A percentile compares a stretch with the other conserved stretches of the same genome.
These are phyloP conservation scores for rat (Rattus norvegicus) DNA, from an alignment of 2,113 vertebrate species.

Conservation along the genomic window DNA sequence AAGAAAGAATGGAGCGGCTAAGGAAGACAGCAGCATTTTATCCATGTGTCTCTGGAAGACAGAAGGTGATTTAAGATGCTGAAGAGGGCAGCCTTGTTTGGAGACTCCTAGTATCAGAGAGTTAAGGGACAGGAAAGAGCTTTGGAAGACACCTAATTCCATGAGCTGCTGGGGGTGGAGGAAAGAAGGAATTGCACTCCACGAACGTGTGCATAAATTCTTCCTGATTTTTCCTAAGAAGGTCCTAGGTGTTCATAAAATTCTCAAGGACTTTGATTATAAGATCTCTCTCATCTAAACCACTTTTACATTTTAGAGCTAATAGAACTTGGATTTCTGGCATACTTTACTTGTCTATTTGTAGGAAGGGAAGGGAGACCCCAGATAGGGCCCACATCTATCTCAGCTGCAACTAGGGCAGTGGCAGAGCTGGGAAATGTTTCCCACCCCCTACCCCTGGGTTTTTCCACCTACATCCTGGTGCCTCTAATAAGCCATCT, in stretches of 20 bases:
- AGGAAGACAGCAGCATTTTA: slow-evolving; percentile 38
- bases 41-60: slow-evolving; percentile 52
- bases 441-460: not conserved
- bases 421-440: not conserved
- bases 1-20: slow-evolving; percentile 20
- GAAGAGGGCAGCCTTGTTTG: slow-evolving; percentile 47
- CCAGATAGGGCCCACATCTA: not conserved
- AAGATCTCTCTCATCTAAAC: not conserved
- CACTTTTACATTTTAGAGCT: not conserved
- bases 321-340: not conserved
- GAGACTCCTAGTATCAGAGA: slow-evolving; percentile 46
- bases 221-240: slow-evolving; percentile 17
- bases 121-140: slow-evolving; percentile 41
- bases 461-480: not conserved
- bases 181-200: not conserved
- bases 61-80: slow-evolving; percentile 55
- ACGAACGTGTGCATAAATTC: not conserved
- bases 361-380: not conserved
- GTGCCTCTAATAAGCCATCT: not conserved
- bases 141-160: slow-evolving; percentile 11
- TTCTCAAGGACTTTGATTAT: slow-evolving; percentile 14
- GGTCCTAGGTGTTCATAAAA: not conserved
- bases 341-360: not conserved
- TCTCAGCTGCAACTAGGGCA: not conserved
- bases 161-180: not conserved